phyloP scores from a whole-genome alignment of 2,113 vertebrate species.

The Catagonus wagneri region DNA sequence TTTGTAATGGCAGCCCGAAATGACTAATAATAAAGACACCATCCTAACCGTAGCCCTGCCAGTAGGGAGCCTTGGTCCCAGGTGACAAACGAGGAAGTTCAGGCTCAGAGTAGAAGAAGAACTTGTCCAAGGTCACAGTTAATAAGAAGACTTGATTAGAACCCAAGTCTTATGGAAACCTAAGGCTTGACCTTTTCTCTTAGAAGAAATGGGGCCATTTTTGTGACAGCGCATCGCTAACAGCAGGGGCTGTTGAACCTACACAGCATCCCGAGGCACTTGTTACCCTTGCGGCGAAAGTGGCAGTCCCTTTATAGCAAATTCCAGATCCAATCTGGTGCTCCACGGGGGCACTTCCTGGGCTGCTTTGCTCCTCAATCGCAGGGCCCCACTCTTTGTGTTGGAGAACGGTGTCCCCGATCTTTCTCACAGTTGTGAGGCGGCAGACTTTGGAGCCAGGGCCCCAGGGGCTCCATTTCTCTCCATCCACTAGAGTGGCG shows the following conservation, averaged over 20 bases:
- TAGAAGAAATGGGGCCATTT: background rate
- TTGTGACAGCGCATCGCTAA: background rate
- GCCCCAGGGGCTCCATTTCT: background rate
- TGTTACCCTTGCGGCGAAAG: background rate
- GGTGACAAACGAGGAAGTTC: background rate
- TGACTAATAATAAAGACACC: background rate
- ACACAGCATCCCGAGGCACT: accelerated
- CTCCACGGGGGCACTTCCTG: background rate
- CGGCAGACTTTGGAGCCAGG: background rate
- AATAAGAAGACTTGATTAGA: background rate
- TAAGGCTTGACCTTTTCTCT: background rate
- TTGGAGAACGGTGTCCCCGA: background rate
- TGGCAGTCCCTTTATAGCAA: background rate
- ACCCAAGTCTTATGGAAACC: background rate
- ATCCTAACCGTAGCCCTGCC: background rate
- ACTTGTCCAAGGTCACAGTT: background rate
- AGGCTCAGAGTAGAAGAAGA: background rate
- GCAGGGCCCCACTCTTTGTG: background rate
- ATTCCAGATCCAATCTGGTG: background rate
- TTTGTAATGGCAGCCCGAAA: background rate
- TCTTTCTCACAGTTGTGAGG: background rate
- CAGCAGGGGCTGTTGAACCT: background rate
- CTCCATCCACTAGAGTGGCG: background rate
- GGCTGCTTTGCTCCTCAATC: background rate
- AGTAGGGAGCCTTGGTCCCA: background rate